Conservation (phyloP, 2,888 invertebrate species). For the Tetramorium bicarinatum region DNA sequence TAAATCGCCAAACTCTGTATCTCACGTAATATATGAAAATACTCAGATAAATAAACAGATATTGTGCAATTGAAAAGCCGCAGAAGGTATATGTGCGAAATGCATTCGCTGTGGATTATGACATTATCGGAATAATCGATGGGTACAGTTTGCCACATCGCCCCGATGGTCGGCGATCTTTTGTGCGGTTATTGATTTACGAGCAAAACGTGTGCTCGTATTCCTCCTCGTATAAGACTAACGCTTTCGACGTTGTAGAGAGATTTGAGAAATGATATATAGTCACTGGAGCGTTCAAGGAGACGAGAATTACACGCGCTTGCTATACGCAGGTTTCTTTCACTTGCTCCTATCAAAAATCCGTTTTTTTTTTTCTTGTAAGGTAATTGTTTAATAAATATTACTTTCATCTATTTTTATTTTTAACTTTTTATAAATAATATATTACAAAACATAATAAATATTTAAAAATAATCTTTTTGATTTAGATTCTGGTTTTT, state of each 20-base stretch:
- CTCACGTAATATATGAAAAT: not conserved
- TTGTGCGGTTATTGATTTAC: conserved; percentile 71
- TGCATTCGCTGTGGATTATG: conserved; percentile 64
- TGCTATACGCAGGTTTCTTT: not conserved
- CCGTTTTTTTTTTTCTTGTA: not conserved
- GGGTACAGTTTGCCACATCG: conserved; percentile 69
- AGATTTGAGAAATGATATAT: conserved; percentile 70
- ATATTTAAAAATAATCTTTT: no score
- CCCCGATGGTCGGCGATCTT: conserved; percentile 63
- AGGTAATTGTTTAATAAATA: not conserved
- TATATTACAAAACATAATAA: no score
- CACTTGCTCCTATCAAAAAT: not conserved
- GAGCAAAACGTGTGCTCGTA: conserved; percentile 58
- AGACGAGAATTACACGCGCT: conserved; percentile 58
- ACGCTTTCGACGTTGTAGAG: conserved; percentile 48
- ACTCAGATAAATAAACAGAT: conserved; percentile 27
- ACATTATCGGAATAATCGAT: conserved; percentile 75
- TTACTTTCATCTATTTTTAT: not conserved
- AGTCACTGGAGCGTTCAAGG: conserved; percentile 58
- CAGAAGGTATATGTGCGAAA: conserved; percentile 4
- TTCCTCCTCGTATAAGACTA: conserved; percentile 47
- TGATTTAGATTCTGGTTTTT: not conserved
- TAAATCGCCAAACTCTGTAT: not conserved
- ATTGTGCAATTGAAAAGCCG: not conserved
- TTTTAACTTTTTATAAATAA: not conserved